Evolutionary conservation across 2,888 invertebrate species (phyloP), one percentile per base, ranked within the genome.

Genomic region (Chesias legatella): DNA sequence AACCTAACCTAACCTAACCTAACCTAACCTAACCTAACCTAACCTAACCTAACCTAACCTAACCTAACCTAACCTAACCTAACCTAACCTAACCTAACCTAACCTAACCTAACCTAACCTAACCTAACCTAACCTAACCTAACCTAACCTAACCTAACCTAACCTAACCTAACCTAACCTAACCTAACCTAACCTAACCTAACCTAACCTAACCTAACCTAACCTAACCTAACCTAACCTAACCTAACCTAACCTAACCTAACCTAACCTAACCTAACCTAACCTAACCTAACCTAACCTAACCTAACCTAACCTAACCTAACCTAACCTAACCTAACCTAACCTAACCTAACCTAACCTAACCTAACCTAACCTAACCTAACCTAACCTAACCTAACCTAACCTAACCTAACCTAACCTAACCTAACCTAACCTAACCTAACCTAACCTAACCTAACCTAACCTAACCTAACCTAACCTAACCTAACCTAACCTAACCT

Each of bases 281-380:
- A 22, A 47, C 47, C 47, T 47, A 47, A 47, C 42, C 47, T 39
- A 43, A 42, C 47, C 47, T 47, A 47, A 47, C 47, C 47, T 46
- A 43, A 47, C 47, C 47, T 47, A 47, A 47, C 47, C 47, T 47
- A 43, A 47, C 47, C 48, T 47, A 47, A 47, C 47, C 47, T 43
- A 43, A 47, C 47, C 47, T 50, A 40, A 50, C 45, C 40, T 45
- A 46, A 39, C 40, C 45, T 37, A 48, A 50, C 49, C 45, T 42
- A 43, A 47, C 47, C 47, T 47, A 47, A 47, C 42, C 47, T 46
- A 42, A 47, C 47, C 47, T 47, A 47, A 47, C 42, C 47, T 42
- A 42, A 47, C 47, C 47, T 47, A 47, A 47, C 47, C 47, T 47
- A 43, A 43, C 47, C 47, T 47, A 42, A 47, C 47, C 47, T 42